phyloP scores from a whole-genome alignment of 2,888 invertebrate genomes.

The Drosophila flavopinicola region DNA sequence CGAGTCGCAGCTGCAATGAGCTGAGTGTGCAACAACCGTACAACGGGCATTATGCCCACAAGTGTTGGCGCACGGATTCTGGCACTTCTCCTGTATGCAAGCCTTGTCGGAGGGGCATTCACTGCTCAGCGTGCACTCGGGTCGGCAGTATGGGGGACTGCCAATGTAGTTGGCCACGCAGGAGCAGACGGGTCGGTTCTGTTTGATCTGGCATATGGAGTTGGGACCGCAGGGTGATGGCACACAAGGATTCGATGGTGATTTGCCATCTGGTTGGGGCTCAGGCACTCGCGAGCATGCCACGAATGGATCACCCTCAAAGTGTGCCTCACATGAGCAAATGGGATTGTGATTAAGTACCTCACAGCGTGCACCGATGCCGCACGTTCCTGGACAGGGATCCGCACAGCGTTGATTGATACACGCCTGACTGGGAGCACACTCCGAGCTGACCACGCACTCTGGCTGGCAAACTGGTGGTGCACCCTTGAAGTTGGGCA shows the following conservation, averaged over 20 bases:
- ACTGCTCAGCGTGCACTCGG: constrained; percentile 92
- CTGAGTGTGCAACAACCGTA: constrained; percentile 91
- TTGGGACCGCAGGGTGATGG: constrained; percentile 91
- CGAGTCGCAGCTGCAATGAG: constrained; percentile 90
- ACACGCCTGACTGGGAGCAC: constrained; percentile 91
- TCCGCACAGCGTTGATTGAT: constrained; percentile 91
- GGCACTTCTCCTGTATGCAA: constrained; percentile 92
- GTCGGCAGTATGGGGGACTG: constrained; percentile 91
- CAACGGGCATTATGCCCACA: constrained; percentile 93
- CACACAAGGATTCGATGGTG: constrained; percentile 85
- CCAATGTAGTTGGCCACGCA: constrained; percentile 92
- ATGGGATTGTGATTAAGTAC: constrained; percentile 94
- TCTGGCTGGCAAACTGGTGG: constrained; percentile 94
- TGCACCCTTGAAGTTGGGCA: constrained; percentile 90
- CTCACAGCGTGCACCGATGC: constrained; percentile 90
- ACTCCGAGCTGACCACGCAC: constrained; percentile 93
- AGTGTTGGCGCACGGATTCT: constrained; percentile 90
- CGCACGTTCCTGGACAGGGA: constrained; percentile 94
- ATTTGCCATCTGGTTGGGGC: constrained; percentile 80
- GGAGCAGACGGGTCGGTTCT: constrained; percentile 91
- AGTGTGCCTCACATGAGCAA: constrained; percentile 90
- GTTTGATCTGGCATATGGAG: constrained; percentile 92
- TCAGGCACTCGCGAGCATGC: constrained; percentile 85
- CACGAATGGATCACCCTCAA: constrained; percentile 92
- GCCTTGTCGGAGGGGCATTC: constrained; percentile 92